Evolutionary conservation across 2,888 invertebrate species (phyloP).

Genomic region (Mesorhabditis spiculigera): DNA sequence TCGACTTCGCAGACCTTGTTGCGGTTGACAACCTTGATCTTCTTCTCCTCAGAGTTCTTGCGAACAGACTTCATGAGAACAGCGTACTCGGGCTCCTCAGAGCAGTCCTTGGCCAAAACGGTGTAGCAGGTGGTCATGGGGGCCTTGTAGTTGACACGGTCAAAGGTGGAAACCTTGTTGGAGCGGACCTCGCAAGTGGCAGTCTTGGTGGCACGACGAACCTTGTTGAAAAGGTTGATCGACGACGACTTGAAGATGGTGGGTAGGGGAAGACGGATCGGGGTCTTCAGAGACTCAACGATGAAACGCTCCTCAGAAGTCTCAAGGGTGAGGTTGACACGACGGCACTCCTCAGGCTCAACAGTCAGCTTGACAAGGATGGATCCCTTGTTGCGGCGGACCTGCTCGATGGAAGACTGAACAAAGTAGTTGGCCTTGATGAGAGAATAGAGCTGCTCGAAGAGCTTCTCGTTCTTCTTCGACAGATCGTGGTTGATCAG

Average conservation of each 20-base stretch:
- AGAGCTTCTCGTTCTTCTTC: slow-evolving; percentile 16
- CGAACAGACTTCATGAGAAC: slow-evolving; percentile 56
- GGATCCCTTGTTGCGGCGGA: slow-evolving; percentile 10
- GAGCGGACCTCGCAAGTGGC: slow-evolving; percentile 24
- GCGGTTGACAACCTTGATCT: slow-evolving; percentile 20
- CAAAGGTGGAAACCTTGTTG: slow-evolving; percentile 52
- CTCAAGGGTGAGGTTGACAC: slow-evolving; percentile 28
- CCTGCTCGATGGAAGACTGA: slow-evolving; percentile 8
- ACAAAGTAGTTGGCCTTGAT: slow-evolving; percentile 20
- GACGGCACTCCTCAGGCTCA: slow-evolving; percentile 26
- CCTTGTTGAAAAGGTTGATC: neutral
- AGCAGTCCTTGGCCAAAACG: slow-evolving; percentile 61
- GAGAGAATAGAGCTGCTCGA: slow-evolving; percentile 16
- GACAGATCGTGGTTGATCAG: slow-evolving; percentile 28
- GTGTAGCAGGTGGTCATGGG: slow-evolving; percentile 58
- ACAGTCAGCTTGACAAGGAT: slow-evolving; percentile 30
- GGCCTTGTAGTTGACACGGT: slow-evolving; percentile 45
- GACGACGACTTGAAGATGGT: slow-evolving; percentile 16
- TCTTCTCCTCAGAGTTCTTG: slow-evolving; percentile 35
- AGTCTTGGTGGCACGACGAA: slow-evolving; percentile 10
- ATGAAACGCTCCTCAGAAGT: slow-evolving; percentile 22
- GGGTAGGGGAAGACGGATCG: slow-evolving; percentile 28
- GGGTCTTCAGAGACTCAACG: slow-evolving; percentile 21
- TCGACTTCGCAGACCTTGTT: slow-evolving; percentile 19
- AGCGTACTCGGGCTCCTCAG: slow-evolving; percentile 56